phyloP scores from a whole-genome alignment of 2,797 vertebrate genomes.

The Trachops cirrhosus region DNA sequence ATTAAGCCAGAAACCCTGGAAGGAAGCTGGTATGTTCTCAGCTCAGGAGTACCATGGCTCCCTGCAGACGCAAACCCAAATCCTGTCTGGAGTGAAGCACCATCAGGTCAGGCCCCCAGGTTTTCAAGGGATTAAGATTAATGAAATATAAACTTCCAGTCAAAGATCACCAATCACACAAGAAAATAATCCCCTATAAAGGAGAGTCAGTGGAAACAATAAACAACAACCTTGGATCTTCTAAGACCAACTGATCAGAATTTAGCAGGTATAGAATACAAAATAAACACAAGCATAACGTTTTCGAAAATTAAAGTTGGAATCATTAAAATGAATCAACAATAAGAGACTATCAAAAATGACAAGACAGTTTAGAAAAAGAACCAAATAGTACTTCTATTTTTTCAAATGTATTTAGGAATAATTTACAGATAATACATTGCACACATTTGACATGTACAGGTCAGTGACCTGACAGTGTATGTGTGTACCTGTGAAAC shows the following conservation, averaged over 20 bases:
- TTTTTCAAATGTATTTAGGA: not conserved
- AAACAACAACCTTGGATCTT: not conserved
- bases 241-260: not conserved
- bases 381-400: not conserved
- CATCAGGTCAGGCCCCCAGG: not conserved
- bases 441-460: not conserved
- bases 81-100: not conserved
- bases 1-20: not conserved
- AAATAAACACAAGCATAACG: not conserved
- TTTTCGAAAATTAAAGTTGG: not conserved
- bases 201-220: not conserved
- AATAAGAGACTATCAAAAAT: not conserved
- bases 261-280: not conserved
- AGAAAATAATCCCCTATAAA: slow-evolving; percentile 24
- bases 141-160: slow-evolving; percentile 19
- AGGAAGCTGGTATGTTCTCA: not conserved
- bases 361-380: not conserved
- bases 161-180: not conserved
- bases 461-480: not conserved
- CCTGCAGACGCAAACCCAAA: not conserved
- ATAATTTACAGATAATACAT: not conserved
- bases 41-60: not conserved
- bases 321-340: not conserved
- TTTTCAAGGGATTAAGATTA: not conserved
- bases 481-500: not conserved